phyloP scores from a whole-genome alignment of 1,140 invertebrate species.

The Procambarus clarkii region DNA sequence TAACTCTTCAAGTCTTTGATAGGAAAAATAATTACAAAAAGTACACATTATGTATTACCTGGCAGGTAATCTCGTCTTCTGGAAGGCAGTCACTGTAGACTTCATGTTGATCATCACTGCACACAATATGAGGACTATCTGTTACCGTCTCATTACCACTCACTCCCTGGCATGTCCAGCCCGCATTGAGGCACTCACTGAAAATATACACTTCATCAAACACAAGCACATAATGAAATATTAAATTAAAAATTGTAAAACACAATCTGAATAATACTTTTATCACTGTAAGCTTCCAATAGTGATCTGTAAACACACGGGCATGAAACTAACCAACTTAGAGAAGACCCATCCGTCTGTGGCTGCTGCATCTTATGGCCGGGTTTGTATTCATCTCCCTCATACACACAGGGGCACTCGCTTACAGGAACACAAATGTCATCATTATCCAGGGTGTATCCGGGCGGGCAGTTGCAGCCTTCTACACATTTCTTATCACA shows the following conservation, averaged over 20 bases:
- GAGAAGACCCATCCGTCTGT: conserved; percentile 49
- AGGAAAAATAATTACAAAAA: no score
- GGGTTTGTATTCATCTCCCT: conserved; percentile 82
- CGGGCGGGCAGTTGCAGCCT: conserved; percentile 90
- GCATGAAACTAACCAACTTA: conserved; percentile 38
- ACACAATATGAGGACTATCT: no score
- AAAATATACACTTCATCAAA: neutral
- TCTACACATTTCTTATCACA: conserved; percentile 86
- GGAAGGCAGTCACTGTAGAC: conserved; percentile 85
- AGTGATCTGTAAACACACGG: no score
- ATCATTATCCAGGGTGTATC: conserved; percentile 83
- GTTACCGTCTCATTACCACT: no score
- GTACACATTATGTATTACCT: conserved; percentile 75
- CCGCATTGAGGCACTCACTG: conserved; percentile 84
- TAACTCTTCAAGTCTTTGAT: no score
- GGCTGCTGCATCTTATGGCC: conserved; percentile 80
- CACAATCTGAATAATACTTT: neutral
- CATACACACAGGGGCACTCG: conserved; percentile 85
- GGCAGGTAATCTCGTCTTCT: conserved; percentile 86
- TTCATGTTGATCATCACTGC: conserved; percentile 79
- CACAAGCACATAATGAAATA: no score
- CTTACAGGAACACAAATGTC: conserved; percentile 86
- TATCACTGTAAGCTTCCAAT: no score
- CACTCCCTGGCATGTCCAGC: conserved; percentile 82
- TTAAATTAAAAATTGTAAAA: no score